Evolutionary conservation across 2,888 invertebrate species (phyloP), one percentile per base, ranked within the genome.

Genomic region (Drosophila lacicola): DNA sequence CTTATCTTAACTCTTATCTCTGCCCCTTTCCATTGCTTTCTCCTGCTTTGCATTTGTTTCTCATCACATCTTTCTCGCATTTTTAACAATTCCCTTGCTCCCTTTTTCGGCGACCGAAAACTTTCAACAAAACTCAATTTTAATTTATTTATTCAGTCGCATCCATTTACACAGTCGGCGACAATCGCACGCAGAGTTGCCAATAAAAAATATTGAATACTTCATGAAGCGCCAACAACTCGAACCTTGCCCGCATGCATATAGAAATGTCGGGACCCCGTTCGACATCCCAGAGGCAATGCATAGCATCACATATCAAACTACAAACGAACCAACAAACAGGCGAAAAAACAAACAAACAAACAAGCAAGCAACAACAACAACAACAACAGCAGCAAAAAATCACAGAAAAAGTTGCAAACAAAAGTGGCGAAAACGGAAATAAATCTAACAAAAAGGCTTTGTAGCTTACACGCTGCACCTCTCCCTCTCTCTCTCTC

Each of bases 371-470:
- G 47, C 54, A 70, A 47, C 45, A 21, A 5, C 45, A 60, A 54
- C 46, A 25, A 29, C 25, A 60, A 25, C 51, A 50, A 44, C 8
- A 61, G n/a, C 10, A 37, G 39, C 9, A 42, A 46, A 55, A 41
- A 25, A 29, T 29, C 46, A 55, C 25, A 47, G 39, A 56, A 81
- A 68, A 84, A 76, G 70, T 79, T 77, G 71, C 77, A 78, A 78
- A 71, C 72, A 80, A 83, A 83, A 77, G 82, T 82, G 86, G 60
- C 80, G 69, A 78, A 85, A 88, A 55, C 71, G 80, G 75, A 83
- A 85, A 83, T 83, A 88, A 83, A 83, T 83, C 82, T 85, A 88
- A 88, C 88, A 88, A 80, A 88, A 78, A 76, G 82, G 75, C 81
- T 88, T 88, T 74, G 79, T 57, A 84, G 68, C 71, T 78, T 72